Base-by-base conservation (phyloP, 2,113 vertebrate species). In the Pseudorectes ferrugineus region DNA sequence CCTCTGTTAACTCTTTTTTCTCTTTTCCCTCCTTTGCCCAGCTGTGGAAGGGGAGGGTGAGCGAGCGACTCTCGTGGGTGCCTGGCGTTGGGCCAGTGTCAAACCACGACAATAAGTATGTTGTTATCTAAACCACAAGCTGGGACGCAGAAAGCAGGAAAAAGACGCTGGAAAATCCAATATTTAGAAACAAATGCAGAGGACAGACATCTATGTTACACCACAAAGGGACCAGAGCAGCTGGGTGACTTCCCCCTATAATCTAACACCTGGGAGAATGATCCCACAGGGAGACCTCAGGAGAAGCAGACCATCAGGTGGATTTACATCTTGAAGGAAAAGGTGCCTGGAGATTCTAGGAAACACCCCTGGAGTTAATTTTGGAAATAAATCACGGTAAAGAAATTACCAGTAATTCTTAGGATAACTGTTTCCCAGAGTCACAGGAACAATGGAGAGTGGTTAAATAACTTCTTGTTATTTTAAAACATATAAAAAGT, bases 401-500 rank as follows among this genome's bases (percentile, higher is more conserved):
- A 45, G 51, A 67, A 67, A 48, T 25, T 72, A 72, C 26, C 23
- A n/a, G 20, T 70, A 28, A 79, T 72, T 91, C 48, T 51, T 40
- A 75, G 22, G 16, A 52, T 85, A 88, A 83, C 71, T 88, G n/a
- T 88, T 95, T 93, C 55, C 11, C 40, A 57, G 65, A 92, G 46
- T 57, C 71, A 85, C 15, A 78, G 76, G 40, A 93, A 92, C 59
- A 93, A 90, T 48, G 6, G 13, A 82, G 31, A 92, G 61, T 89
- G 36, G 73, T 93, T 96, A 96, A 97, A 96, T 95, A 96, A 66
- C 36, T 68, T 78, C 49, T 67, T 67, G 52, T 85, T 96, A 91
- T 97, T 96, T 97, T 87, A 93, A 96, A 97, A 93, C 83, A 93
- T 71, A 62, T 5, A 57, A 80, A 91, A 84, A 83, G 20, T 49